Conservation (phyloP, 2,113 vertebrate species). For the Vireo altiloquus region DNA sequence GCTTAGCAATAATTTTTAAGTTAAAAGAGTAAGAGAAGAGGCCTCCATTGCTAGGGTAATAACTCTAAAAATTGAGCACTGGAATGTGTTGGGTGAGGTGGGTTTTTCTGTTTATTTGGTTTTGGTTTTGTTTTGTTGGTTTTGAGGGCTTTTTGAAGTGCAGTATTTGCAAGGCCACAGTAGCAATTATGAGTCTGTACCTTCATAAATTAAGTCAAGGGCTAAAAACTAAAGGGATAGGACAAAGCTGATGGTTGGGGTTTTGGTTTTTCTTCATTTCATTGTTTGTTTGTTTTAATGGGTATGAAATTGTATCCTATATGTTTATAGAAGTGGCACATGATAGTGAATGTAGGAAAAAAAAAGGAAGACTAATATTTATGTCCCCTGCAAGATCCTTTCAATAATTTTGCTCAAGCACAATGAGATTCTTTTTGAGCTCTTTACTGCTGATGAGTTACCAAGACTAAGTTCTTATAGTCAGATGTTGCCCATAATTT, state of each 20-base stretch:
- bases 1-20: neutral
- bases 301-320: neutral
- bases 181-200: neutral
- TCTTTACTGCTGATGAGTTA: neutral
- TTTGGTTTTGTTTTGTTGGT: neutral
- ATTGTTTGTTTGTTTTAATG: neutral
- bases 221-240: neutral
- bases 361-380: neutral
- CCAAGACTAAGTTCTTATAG: neutral
- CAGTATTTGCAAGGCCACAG: neutral
- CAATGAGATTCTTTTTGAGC: neutral
- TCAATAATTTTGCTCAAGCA: neutral
- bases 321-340: neutral
- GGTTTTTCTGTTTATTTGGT: neutral
- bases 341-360: neutral
- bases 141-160: neutral
- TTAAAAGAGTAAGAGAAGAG: neutral
- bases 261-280: neutral
- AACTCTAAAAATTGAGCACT: neutral
- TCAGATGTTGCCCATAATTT: neutral
- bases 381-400: neutral
- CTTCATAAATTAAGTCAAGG: conserved; percentile 9
- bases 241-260: neutral
- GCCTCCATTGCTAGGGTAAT: neutral
- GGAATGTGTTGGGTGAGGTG: neutral